These are phyloP conservation scores for Anthopleura xanthogrammica DNA, from an alignment of 92 coral and sea anemone genomes.

Conservation along the genomic window DNA sequence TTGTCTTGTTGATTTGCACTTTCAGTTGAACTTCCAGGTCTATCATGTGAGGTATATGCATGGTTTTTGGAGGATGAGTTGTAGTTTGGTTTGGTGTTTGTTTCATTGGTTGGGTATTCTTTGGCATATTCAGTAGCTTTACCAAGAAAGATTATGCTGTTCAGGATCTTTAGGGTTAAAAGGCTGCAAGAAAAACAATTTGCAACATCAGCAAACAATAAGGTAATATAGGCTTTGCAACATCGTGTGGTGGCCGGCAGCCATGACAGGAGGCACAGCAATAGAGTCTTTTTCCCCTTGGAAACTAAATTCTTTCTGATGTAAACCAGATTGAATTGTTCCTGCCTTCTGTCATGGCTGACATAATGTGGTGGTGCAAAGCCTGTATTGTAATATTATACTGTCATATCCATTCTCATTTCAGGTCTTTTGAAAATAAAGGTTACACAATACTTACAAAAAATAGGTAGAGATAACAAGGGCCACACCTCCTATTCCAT, in stretches of 20 bases:
- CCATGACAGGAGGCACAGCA: no score
- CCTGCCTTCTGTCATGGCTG: no score
- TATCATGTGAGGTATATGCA: slow-evolving; percentile 19
- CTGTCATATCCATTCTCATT: no score
- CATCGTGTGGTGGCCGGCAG: no score
- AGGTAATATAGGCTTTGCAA: no score
- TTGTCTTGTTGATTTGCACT: slow-evolving; percentile 26
- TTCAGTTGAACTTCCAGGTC: slow-evolving; percentile 22
- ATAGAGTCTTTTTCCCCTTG: no score
- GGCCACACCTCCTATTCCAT: slow-evolving; percentile 75
- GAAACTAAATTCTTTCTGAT: no score
- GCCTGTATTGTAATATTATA: no score
- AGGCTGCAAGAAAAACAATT: slow-evolving; percentile 51
- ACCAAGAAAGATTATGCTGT: slow-evolving; percentile 93
- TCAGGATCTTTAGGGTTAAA: slow-evolving; percentile 80
- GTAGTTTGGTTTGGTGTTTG: slow-evolving; percentile 2
- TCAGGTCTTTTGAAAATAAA: not conserved
- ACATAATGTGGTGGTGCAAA: no score
- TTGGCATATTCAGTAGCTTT: slow-evolving; percentile 83
- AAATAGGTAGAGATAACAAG: slow-evolving; percentile 65
- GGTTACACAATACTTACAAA: slow-evolving; percentile 62
- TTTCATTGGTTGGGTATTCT: slow-evolving; percentile 61
- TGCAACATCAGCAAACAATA: no score
- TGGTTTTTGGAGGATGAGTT: not conserved
- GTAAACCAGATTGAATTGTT: no score